These are phyloP conservation scores for Griposia aprilina DNA, from an alignment of 2,888 invertebrate genomes.

Conservation along the genomic window DNA sequence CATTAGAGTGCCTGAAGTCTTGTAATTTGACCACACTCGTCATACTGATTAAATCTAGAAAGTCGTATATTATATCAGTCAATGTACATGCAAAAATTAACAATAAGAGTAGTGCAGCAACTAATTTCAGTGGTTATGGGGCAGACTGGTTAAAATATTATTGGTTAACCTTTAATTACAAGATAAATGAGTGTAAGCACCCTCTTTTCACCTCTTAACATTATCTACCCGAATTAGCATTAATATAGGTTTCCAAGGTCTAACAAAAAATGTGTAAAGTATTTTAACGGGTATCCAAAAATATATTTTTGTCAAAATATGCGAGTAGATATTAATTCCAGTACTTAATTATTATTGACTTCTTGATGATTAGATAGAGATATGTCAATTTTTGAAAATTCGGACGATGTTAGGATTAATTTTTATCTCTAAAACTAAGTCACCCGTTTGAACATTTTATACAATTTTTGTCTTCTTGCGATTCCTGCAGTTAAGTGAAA, in stretches of 20 bases:
- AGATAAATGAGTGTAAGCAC: background rate
- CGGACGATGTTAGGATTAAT: background rate
- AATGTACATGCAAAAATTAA: background rate
- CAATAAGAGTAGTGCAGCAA: background rate
- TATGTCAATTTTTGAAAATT: background rate
- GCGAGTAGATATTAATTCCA: background rate
- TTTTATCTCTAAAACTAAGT: background rate
- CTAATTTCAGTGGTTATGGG: background rate
- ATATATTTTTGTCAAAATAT: background rate
- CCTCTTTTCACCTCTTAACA: background rate
- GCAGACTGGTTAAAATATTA: no score
- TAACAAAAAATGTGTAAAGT: background rate
- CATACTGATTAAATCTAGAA: background rate
- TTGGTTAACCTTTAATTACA: background rate
- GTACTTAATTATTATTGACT: background rate
- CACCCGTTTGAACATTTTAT: background rate
- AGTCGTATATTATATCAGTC: background rate
- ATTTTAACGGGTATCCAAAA: background rate
- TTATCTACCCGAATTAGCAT: background rate
- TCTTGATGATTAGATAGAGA: no score
- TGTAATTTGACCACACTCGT: background rate
- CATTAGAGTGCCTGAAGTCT: background rate
- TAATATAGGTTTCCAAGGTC: background rate
- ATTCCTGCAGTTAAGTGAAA: background rate
- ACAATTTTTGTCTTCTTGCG: background rate